Conservation (phyloP, 2,113 vertebrate genomes). For the Leucosticte australis region DNA sequence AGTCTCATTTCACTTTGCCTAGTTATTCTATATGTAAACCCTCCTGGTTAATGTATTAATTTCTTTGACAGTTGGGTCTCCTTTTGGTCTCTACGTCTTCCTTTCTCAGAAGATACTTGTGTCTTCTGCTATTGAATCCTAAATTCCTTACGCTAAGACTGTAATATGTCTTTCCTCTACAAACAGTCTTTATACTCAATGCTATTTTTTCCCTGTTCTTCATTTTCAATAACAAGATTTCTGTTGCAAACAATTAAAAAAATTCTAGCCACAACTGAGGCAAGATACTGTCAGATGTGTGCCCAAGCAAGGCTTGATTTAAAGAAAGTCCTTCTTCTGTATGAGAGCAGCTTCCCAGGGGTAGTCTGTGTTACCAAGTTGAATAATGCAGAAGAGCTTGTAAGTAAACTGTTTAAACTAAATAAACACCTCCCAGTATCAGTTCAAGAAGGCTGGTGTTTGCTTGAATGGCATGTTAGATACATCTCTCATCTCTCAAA, state of each 20-base stretch:
- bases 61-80: neutral
- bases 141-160: neutral
- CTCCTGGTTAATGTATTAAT: neutral
- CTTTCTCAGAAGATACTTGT: neutral
- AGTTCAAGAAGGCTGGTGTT: neutral
- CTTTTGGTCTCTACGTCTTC: neutral
- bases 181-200: neutral
- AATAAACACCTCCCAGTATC: neutral
- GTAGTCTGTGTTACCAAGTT: neutral
- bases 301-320: neutral
- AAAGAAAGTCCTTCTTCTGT: neutral
- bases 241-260: neutral
- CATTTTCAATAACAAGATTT: neutral
- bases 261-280: neutral
- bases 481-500: neutral
- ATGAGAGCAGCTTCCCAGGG: neutral
- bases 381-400: neutral
- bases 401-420: neutral
- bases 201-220: neutral
- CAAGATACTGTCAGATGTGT: neutral
- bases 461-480: neutral
- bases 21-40: neutral
- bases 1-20: neutral
- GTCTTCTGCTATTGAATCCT: neutral
- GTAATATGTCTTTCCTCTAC: neutral